Percentiles rank a stretch among this genome's conserved stretches.
Evolutionary conservation across 2,113 vertebrate genomes (phyloP).

Genomic region (Ornithorhynchus anatinus): DNA sequence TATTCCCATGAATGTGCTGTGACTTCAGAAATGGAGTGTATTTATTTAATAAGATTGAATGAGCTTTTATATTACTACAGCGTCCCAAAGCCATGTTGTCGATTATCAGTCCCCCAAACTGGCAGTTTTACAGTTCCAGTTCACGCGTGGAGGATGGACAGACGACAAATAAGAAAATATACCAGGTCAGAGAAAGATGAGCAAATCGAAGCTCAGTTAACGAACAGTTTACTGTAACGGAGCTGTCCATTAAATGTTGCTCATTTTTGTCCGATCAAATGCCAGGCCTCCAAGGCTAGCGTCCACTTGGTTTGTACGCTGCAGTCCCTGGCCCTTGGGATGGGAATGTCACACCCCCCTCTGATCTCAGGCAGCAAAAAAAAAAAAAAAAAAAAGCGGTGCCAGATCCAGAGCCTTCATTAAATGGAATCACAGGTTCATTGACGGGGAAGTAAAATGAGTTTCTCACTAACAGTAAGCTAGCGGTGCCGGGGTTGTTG

Average conservation of each 20-base stretch:
- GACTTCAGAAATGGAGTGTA: slow-evolving; percentile 66
- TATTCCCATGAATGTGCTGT: slow-evolving; percentile 65
- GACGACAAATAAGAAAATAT: slow-evolving; percentile 32
- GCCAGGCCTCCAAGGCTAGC: slow-evolving; percentile 33
- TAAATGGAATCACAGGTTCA: slow-evolving; percentile 25
- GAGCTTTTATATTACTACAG: slow-evolving; percentile 64
- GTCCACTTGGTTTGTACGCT: slow-evolving; percentile 46
- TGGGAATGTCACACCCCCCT: slow-evolving; percentile 29
- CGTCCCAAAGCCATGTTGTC: slow-evolving; percentile 53
- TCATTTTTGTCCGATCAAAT: slow-evolving; percentile 34
- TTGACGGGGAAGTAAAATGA: not conserved
- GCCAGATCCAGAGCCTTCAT: slow-evolving; percentile 28
- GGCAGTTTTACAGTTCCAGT: slow-evolving; percentile 46
- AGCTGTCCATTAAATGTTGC: no score
- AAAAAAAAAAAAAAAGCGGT: slow-evolving; percentile 22
- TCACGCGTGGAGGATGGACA: slow-evolving; percentile 45
- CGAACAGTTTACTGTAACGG: no score
- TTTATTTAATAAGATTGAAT: slow-evolving; percentile 68
- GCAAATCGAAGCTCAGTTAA: no score
- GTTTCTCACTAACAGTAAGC: no score
- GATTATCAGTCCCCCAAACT: slow-evolving; percentile 34
- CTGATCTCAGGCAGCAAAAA: slow-evolving; percentile 39
- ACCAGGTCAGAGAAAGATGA: no score
- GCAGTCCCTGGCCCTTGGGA: slow-evolving; percentile 39
- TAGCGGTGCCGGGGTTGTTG: no score